Percentiles rank a stretch among this genome's conserved stretches.
Evolutionary conservation across 2,797 vertebrate species (phyloP).

Genomic region (Scolopax bukidnonensis): DNA sequence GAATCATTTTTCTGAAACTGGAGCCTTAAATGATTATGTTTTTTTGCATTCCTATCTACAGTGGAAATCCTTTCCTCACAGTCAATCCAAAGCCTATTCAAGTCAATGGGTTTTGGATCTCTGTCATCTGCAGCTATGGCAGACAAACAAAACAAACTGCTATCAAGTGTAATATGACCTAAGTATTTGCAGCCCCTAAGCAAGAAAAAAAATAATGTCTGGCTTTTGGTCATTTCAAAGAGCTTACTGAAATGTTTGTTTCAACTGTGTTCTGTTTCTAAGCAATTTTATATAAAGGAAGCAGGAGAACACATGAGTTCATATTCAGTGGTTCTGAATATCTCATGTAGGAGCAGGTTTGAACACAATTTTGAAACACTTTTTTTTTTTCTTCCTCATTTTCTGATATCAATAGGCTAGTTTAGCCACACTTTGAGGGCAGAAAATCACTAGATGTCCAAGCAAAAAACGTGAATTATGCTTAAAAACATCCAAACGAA

Average conservation of each 20-base stretch:
- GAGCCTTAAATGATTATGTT: conserved; percentile 3
- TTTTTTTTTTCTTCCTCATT: background rate
- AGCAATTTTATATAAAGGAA: conserved; percentile 40
- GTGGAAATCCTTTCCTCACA: conserved; percentile 57
- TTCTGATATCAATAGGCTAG: background rate
- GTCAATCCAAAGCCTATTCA: conserved; percentile 22
- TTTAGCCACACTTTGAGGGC: background rate
- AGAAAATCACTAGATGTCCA: background rate
- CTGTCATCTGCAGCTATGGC: conserved; percentile 44
- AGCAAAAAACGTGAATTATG: background rate
- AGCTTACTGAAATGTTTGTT: conserved; percentile 52
- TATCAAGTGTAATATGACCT: conserved; percentile 60
- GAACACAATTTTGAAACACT: background rate
- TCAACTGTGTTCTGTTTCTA: conserved; percentile 41
- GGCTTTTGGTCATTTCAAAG: conserved; percentile 40
- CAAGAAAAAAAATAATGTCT: background rate
- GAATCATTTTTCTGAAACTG: conserved; percentile 19
- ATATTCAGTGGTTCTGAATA: background rate
- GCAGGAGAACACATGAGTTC: background rate
- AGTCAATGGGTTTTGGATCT: conserved; percentile 36
- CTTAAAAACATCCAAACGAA: conserved; percentile 22
- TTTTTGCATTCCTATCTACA: conserved; percentile 24
- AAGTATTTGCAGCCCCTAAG: conserved; percentile 3
- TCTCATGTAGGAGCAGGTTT: background rate
- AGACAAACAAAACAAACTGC: conserved; percentile 55